phyloP scores from a whole-genome alignment of 2,113 vertebrate species.

The Puntigrus tetrazona region DNA sequence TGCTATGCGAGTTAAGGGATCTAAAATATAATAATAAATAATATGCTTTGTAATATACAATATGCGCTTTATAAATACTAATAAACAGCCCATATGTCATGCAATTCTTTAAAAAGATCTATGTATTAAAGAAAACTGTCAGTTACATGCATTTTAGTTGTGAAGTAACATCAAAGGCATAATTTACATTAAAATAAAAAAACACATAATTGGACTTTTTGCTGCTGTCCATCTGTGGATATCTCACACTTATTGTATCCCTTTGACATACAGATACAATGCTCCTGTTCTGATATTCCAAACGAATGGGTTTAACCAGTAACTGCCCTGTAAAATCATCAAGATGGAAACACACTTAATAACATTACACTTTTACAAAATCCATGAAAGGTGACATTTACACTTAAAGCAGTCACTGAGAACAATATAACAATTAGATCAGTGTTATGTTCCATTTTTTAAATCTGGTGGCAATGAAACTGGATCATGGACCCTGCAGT shows the following conservation, averaged over 20 bases:
- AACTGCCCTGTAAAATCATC: neutral
- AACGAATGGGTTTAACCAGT: neutral
- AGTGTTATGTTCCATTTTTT: conserved; percentile 1
- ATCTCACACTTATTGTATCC: neutral
- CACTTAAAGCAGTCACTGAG: neutral
- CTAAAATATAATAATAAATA: no score
- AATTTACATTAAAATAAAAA: no score
- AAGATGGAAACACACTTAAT: neutral
- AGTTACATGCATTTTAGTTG: neutral
- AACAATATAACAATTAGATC: neutral
- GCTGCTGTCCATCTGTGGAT: neutral
- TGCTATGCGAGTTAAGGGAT: no score
- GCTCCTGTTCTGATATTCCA: neutral
- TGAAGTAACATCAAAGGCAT: neutral
- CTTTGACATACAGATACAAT: neutral
- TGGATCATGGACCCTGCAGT: neutral
- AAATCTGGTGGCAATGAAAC: conserved; percentile 12
- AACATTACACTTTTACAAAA: neutral
- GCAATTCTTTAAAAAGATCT: neutral
- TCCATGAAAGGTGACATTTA: neutral
- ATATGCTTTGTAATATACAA: no score
- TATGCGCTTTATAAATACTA: no score
- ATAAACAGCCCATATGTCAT: no score
- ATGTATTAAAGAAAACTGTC: neutral
- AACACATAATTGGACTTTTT: neutral